Evolutionary conservation across 2,888 invertebrate genomes (phyloP).

Genomic region (Perdita meconis): DNA sequence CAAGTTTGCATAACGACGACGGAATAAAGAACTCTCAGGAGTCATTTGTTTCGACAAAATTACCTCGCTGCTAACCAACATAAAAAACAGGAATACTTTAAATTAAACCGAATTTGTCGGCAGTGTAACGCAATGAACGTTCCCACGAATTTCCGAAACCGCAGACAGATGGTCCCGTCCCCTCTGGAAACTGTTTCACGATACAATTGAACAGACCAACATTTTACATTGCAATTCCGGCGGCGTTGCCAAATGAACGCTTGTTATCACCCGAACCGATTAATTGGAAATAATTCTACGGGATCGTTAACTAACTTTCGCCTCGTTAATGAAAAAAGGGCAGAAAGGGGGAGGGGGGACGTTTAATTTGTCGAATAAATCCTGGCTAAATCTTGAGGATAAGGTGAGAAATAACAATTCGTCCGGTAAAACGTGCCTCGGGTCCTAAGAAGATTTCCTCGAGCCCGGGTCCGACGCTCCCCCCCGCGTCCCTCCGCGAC

Average conservation of each 20-base stretch:
- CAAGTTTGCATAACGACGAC: background rate
- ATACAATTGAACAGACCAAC: conserved; percentile 34
- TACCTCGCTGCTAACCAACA: too few relatives aligned
- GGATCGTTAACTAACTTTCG: background rate
- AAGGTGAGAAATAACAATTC: conserved; percentile 56
- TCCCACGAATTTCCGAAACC: conserved; percentile 23
- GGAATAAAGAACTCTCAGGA: background rate
- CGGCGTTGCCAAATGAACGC: conserved; percentile 6
- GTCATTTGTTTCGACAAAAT: too few relatives aligned
- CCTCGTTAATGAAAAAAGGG: background rate
- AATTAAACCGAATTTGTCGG: background rate
- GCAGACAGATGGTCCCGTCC: background rate
- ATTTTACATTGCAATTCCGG: conserved; percentile 17
- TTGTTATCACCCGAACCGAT: conserved; percentile 9
- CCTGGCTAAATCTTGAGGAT: conserved; percentile 14
- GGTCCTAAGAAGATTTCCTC: conserved; percentile 57
- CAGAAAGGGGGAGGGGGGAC: background rate
- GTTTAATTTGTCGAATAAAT: background rate
- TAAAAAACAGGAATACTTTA: background rate
- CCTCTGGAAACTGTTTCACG: conserved; percentile 18
- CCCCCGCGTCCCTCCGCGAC: conserved; percentile 12
- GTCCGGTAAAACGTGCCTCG: conserved; percentile 65
- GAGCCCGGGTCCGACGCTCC: background rate
- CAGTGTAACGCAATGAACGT: conserved; percentile 3
- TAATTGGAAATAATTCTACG: conserved; percentile 3